Base-by-base conservation (phyloP, 2,888 invertebrate genomes). In the Metellina segmentata region DNA sequence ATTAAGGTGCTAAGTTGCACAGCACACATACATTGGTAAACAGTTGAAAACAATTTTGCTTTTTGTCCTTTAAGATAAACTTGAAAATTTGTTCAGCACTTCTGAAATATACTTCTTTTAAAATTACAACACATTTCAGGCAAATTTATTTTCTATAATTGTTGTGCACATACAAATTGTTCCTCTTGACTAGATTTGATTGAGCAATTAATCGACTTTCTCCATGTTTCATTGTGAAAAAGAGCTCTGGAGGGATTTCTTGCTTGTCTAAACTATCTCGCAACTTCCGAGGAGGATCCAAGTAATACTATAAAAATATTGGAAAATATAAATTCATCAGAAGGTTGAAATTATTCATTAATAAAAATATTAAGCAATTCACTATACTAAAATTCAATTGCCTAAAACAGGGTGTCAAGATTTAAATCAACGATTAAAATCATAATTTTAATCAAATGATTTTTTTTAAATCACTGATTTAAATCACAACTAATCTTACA, bases 171-270 rank as follows among this genome's bases (percentile, higher is more conserved):
- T 13, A 49, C 34, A 70, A 34, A 85, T 75, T 81, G 48, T 81
- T 52, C 19, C 34, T 78, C 74, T 88, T 88, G 75, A 89, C 75
- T 79, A 85, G 83, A 85, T 74, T 85, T 49, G 77, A 72, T 89
- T 89, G 92, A 92, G 92, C 53, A 85, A 92, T 90, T 48, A 93
- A 78, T 89, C 88, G 89, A 61, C 90, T 93, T 88, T 94, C 94
- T 48, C 94, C 94, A 92, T 94, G 94, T 51, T 94, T 93, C 61
- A 94, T 77, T 7, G 94, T 94, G 78, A 94, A 93, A 92, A 95
- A 94, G 7, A 92, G 81, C 11, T 93, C 91, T 13, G 85, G 85
- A 48, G 93, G 71, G 13, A 94, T 74, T 19, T 93, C 93, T 61
- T 90, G 85, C 81, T 93, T 93, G 61, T 94, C 93, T 61, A 94